phyloP scores from a whole-genome alignment of 2,113 vertebrate species.

The Platysternon megacephalum region DNA sequence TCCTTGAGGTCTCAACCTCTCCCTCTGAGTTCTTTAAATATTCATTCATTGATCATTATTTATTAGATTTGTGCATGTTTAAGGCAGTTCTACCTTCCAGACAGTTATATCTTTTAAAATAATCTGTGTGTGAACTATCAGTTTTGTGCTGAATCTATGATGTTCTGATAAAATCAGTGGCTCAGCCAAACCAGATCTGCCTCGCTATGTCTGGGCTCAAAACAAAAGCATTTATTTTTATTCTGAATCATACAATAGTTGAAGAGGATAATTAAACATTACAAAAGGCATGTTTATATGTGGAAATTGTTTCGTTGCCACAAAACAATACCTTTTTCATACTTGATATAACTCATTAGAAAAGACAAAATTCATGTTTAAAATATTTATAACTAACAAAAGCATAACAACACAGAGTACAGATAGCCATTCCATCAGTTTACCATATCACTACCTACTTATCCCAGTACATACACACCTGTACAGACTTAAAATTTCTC shows the following conservation, averaged over 20 bases:
- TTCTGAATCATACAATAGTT: not conserved
- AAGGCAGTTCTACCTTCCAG: not conserved
- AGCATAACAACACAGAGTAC: not conserved
- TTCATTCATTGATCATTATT: not conserved
- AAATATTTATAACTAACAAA: not conserved
- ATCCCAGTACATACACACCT: not conserved
- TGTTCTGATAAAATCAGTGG: not conserved
- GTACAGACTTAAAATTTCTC: not conserved
- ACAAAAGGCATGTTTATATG: not conserved
- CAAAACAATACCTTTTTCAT: not conserved
- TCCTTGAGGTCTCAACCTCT: not conserved
- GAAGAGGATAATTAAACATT: not conserved
- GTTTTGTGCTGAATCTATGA: not conserved
- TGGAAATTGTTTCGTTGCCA: not conserved
- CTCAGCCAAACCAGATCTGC: not conserved
- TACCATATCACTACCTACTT: not conserved
- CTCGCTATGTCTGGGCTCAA: not conserved
- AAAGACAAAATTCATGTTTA: not conserved
- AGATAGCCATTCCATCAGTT: not conserved
- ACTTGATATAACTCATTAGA: not conserved
- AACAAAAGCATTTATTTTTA: not conserved
- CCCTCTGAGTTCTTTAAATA: not conserved
- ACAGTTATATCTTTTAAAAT: not conserved
- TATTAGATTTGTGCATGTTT: not conserved
- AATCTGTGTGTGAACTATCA: not conserved